Percentiles rank a stretch among this genome's conserved stretches.
Evolutionary conservation across 2,797 vertebrate genomes (phyloP).

Genomic region (Merluccius polli): DNA sequence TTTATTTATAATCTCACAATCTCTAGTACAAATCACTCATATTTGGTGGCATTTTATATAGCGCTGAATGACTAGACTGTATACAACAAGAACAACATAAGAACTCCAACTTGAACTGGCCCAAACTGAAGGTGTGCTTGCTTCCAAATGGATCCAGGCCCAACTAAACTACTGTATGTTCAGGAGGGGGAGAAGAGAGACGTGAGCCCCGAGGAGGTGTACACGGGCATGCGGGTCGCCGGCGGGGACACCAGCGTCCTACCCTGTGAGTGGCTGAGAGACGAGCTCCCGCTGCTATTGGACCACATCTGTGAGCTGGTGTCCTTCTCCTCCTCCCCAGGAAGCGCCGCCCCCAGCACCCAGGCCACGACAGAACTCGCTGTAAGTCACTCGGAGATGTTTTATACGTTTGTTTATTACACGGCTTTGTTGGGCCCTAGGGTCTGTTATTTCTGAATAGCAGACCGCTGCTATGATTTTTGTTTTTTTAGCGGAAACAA

Average conservation of each 20-base stretch:
- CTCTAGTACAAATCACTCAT: neutral
- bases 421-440: too few species aligned
- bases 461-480: too few species aligned
- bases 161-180: neutral
- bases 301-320: conserved; percentile 77
- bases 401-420: too few species aligned
- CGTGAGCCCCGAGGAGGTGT: conserved; percentile 81
- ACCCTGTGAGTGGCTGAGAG: conserved; percentile 78
- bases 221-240: conserved; percentile 73
- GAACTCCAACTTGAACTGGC: neutral
- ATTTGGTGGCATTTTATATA: neutral
- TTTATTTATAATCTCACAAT: neutral
- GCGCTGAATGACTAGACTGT: neutral
- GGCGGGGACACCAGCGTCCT: conserved; percentile 62
- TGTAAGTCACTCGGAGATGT: neutral
- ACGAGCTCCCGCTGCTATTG: conserved; percentile 77
- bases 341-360: neutral
- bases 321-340: conserved; percentile 36
- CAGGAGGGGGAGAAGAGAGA: conserved; percentile 83
- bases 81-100: too few species aligned
- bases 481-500: too few species aligned
- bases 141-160: neutral
- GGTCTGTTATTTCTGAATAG: too few species aligned
- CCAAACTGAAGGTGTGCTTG: neutral
- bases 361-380: neutral